Base-by-base conservation (phyloP, 2,888 invertebrate species). In the Chaetoderma sp. region DNA sequence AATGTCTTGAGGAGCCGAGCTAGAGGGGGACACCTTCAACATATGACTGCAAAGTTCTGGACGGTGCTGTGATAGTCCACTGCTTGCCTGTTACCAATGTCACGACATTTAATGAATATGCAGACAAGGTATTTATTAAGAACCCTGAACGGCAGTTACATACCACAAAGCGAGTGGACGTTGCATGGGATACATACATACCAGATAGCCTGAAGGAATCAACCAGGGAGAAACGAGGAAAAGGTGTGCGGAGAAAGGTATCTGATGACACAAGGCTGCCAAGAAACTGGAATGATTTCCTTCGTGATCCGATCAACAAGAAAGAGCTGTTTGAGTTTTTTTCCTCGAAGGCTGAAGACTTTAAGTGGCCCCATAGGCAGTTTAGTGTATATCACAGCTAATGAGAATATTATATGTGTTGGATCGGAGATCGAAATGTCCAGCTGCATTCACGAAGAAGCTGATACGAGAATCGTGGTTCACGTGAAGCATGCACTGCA, bases 31-130 rank as follows among this genome's bases (percentile, higher is more conserved):
- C 36, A 47, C n/a, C 52, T 25, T 32, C 63, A 8, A 18, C 23
- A n/a, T 52, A 47, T 18, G 62, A 69, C 36, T 60, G 50, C 2
- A 44, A 54, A 27, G 30, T 69, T n/a, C 21, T 69, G n/a, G 73
- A 68, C 57, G 68, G 71, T 18, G 60, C 73, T 23, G 73, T 60
- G 8, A 57, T 74, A 18, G 60, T 71, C 13, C 67, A 72, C 52
- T 58, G 62, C 49, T 25, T 68, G 39, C 28, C 30, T 36, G 60
- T 61, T 6, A 42, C 50, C 8, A 42, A 23, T 4, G 60, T 54
- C n/a, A 61, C 56, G n/a, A 69, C 70, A 0, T 73, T 75, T 58
- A 27, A 64, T 21, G 70, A 72, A 2, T 74, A 72, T 63, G 62
- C 68, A 4, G 23, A 36, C 8, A 36, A 27, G 8, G 42, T 68